Percentiles rank a stretch among this genome's conserved stretches.
phyloP scores from a whole-genome alignment of 2,113 vertebrate genomes.

The Cynoglossus semilaevis region DNA sequence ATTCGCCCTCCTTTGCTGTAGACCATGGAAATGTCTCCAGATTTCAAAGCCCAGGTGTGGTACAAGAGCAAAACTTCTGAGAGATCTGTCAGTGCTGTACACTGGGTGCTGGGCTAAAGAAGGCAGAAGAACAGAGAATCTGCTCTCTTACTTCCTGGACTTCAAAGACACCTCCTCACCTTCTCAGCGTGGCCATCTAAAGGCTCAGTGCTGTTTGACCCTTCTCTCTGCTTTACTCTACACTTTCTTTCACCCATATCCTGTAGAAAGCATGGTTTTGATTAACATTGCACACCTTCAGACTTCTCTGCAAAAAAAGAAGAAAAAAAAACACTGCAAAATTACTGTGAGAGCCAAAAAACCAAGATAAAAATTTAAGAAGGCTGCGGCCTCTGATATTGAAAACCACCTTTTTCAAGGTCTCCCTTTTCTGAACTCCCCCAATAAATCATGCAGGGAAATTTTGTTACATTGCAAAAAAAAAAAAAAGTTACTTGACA shows the following conservation, averaged over 20 bases:
- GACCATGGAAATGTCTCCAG: constrained; percentile 49
- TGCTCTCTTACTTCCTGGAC: constrained; percentile 74
- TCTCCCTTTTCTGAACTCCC: constrained; percentile 11
- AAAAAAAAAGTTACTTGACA: not conserved
- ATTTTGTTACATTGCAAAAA: not conserved
- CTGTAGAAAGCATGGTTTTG: constrained; percentile 34
- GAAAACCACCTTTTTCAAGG: not conserved
- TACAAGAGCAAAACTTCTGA: constrained; percentile 67
- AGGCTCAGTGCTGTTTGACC: constrained; percentile 58
- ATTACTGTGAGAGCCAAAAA: constrained; percentile 29
- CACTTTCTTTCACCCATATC: constrained; percentile 26
- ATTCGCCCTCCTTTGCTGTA: constrained; percentile 38
- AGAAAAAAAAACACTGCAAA: constrained; percentile 32
- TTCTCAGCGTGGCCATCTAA: constrained; percentile 68
- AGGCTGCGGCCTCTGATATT: constrained; percentile 43
- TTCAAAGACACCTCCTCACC: constrained; percentile 76
- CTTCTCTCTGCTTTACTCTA: constrained; percentile 30
- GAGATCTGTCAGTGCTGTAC: constrained; percentile 63
- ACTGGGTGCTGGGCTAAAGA: constrained; percentile 52
- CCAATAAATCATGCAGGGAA: constrained; percentile 11
- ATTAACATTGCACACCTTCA: constrained; percentile 58
- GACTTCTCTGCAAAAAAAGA: constrained; percentile 8
- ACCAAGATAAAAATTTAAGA: constrained; percentile 47
- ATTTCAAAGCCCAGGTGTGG: constrained; percentile 76
- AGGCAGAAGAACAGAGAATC: constrained; percentile 41